Evolutionary conservation across 2,888 invertebrate genomes (phyloP).

Genomic region (Smittia aterrima): DNA sequence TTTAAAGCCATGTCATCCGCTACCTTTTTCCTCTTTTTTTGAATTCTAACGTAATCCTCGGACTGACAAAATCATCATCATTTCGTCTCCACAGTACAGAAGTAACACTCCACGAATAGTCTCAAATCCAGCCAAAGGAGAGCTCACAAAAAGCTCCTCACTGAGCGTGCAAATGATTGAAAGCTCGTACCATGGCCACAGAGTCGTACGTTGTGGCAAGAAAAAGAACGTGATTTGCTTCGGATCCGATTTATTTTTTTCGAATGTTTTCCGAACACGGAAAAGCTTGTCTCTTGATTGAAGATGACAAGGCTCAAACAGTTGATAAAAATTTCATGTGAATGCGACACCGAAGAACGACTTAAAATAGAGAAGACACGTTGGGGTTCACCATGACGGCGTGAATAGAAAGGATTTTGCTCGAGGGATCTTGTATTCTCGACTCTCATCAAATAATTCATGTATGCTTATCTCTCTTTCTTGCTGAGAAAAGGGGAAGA

Average conservation of each 20-base stretch:
- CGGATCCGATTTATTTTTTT: background rate
- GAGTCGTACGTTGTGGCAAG: background rate
- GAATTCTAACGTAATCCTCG: background rate
- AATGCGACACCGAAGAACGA: background rate
- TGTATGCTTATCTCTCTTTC: background rate
- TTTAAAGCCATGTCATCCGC: background rate
- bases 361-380: background rate
- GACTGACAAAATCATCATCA: conserved; percentile 4
- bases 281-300: background rate
- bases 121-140: background rate
- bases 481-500: background rate
- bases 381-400: background rate
- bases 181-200: background rate
- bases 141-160: background rate
- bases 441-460: background rate
- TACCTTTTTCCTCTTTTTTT: background rate
- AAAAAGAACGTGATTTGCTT: background rate
- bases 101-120: background rate
- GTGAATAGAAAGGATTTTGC: background rate
- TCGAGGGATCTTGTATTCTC: background rate
- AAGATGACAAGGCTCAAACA: conserved; percentile 5
- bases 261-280: background rate
- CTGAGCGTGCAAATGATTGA: background rate
- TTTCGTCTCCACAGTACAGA: background rate
- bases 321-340: conserved; percentile 16